Percentiles rank a stretch among this genome's conserved stretches.
Evolutionary conservation across 2,113 vertebrate species (phyloP).

Genomic region (Theristicus caerulescens): DNA sequence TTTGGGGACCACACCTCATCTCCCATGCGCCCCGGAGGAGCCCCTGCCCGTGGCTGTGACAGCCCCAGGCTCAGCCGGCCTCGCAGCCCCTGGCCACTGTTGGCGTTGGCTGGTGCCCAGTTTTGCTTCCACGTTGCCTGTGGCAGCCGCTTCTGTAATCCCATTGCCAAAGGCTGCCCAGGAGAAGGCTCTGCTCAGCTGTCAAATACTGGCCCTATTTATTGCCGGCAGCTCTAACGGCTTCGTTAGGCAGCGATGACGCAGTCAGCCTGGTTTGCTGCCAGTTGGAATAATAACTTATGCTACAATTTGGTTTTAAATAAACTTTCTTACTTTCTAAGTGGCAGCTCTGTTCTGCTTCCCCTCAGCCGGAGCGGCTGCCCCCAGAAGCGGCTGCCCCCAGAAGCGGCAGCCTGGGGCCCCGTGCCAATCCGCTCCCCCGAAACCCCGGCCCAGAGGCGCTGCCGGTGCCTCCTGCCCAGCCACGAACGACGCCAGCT

Average conservation of each 20-base stretch:
- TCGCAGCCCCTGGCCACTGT: accelerated
- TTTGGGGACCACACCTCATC: not conserved
- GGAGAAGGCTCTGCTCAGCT: not conserved
- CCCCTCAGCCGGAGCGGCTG: not conserved
- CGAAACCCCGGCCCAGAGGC: not conserved
- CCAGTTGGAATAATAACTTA: not conserved
- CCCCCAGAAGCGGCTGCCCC: not conserved
- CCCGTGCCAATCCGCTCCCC: accelerated
- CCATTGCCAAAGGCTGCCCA: not conserved
- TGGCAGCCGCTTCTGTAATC: not conserved
- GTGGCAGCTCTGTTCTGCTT: constrained; percentile 18
- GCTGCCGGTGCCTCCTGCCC: accelerated
- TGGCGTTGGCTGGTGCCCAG: not conserved
- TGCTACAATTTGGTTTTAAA: constrained; percentile 34
- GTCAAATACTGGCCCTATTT: not conserved
- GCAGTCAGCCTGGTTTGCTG: not conserved
- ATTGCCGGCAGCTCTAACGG: not conserved
- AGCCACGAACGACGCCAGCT: not conserved
- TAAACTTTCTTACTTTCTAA: constrained; percentile 57
- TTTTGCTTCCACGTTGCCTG: not conserved
- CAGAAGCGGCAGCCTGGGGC: not conserved
- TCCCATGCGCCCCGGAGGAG: accelerated
- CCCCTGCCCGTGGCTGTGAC: not conserved
- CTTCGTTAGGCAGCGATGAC: not conserved
- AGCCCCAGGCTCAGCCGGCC: not conserved